Evolutionary conservation across 2,888 invertebrate genomes (phyloP).

Genomic region (Thymelicus sylvestris): DNA sequence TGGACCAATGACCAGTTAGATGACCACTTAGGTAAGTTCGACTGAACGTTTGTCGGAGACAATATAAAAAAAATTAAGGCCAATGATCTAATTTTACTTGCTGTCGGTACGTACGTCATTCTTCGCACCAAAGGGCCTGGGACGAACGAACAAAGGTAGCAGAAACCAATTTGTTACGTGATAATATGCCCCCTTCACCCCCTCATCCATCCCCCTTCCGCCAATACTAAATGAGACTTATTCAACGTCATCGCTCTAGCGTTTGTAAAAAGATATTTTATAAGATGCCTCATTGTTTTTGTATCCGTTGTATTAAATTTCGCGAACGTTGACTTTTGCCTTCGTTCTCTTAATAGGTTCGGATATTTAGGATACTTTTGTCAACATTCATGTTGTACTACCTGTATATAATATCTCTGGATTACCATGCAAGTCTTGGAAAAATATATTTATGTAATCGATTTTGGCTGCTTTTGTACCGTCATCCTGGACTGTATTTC

Average conservation of each 20-base stretch:
- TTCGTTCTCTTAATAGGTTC: slow-evolving; percentile 8
- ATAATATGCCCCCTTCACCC: slow-evolving; percentile 71
- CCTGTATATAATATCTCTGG: not conserved
- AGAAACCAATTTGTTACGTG: slow-evolving; percentile 85
- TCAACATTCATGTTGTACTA: not conserved
- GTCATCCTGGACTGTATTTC: too few species aligned
- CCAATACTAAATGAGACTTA: slow-evolving; percentile 64
- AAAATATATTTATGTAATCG: too few species aligned
- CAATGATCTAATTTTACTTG: slow-evolving; percentile 41
- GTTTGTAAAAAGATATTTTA: slow-evolving; percentile 53
- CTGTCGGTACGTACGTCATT: slow-evolving; percentile 59
- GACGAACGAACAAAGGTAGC: slow-evolving; percentile 79
- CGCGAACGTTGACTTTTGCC: slow-evolving; percentile 28
- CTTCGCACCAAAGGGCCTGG: slow-evolving; percentile 66
- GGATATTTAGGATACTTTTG: not conserved
- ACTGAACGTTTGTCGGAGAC: too few species aligned
- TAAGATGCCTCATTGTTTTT: slow-evolving; percentile 47
- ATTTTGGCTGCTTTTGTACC: too few species aligned
- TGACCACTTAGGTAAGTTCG: too few species aligned
- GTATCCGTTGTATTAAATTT: slow-evolving; percentile 35
- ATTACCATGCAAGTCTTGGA: not conserved
- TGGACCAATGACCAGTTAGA: too few species aligned
- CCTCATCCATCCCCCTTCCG: slow-evolving; percentile 49
- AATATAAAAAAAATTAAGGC: too few species aligned
- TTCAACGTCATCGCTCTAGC: slow-evolving; percentile 53